phyloP scores from a whole-genome alignment of 2,113 vertebrate species.

The Corythoichthys intestinalis region DNA sequence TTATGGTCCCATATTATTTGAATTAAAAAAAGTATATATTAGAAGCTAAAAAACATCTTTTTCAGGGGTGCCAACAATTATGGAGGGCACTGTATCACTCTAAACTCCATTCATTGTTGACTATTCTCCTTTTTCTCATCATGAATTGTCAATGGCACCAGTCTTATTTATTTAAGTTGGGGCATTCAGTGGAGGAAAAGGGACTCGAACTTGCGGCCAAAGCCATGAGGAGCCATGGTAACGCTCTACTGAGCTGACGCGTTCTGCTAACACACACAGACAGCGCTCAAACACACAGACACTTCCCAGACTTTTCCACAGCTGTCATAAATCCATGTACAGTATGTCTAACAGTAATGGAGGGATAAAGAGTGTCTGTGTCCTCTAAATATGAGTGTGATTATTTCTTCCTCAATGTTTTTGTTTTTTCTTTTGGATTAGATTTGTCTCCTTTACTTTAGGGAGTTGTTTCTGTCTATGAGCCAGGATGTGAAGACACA shows the following conservation, averaged over 20 bases:
- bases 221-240: slow-evolving; percentile 42
- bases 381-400: slow-evolving; percentile 17
- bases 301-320: slow-evolving; percentile 61
- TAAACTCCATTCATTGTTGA: background rate
- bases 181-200: slow-evolving; percentile 32
- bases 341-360: slow-evolving; percentile 23
- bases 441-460: slow-evolving; percentile 62
- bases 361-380: slow-evolving; percentile 32
- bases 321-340: slow-evolving; percentile 46
- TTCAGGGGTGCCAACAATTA: too few relatives aligned
- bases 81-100: too few relatives aligned
- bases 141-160: slow-evolving; percentile 1
- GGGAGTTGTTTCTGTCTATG: slow-evolving; percentile 56
- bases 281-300: slow-evolving; percentile 7
- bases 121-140: background rate
- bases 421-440: slow-evolving; percentile 39
- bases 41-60: too few relatives aligned
- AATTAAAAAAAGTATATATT: too few relatives aligned
- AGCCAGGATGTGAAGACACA: slow-evolving; percentile 54
- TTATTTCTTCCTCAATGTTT: slow-evolving; percentile 3
- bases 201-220: slow-evolving; percentile 39
- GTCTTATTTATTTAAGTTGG: slow-evolving; percentile 55
- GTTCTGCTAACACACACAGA: slow-evolving; percentile 15
- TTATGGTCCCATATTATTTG: too few relatives aligned
- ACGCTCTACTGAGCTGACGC: slow-evolving; percentile 45